Evolutionary conservation across 1,140 invertebrate species (phyloP).

Genomic region (Bombyx mandarina): DNA sequence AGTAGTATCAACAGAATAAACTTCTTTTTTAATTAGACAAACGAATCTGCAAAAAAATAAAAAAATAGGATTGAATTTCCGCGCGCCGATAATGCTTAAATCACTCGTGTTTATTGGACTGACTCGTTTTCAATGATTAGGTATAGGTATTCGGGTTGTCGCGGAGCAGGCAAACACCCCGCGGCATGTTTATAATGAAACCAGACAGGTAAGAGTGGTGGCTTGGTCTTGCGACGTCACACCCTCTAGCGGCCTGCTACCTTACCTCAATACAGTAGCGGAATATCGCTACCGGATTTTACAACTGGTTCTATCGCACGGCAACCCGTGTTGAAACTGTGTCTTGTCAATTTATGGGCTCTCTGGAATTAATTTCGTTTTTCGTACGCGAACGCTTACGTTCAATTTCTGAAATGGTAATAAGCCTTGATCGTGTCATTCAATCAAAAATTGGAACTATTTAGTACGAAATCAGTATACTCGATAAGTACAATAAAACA

Average conservation of each 20-base stretch:
- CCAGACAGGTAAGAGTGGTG: slow-evolving; percentile 29
- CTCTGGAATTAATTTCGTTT: neutral
- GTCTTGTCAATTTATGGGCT: neutral
- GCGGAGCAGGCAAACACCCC: slow-evolving; percentile 26
- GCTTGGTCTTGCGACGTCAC: slow-evolving; percentile 15
- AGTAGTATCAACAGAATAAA: no score
- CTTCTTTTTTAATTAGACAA: no score
- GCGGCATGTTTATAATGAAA: slow-evolving; percentile 43
- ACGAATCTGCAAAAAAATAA: no score
- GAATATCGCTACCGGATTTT: slow-evolving; percentile 3
- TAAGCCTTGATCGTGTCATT: no score
- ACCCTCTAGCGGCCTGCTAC: slow-evolving; percentile 17
- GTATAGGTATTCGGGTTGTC: slow-evolving; percentile 23
- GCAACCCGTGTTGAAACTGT: no score
- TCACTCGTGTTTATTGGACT: slow-evolving; percentile 11
- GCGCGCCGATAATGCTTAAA: neutral
- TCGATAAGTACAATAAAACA: no score
- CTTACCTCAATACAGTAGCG: slow-evolving; percentile 7
- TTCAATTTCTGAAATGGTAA: no score
- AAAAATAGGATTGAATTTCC: neutral
- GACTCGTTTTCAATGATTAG: slow-evolving; percentile 18
- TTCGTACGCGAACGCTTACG: no score
- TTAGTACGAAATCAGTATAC: no score
- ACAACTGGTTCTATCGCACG: slow-evolving; percentile 2
- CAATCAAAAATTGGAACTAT: no score